Conservation (phyloP, 2,113 vertebrate genomes). For the Rhinolophus sinicus region DNA sequence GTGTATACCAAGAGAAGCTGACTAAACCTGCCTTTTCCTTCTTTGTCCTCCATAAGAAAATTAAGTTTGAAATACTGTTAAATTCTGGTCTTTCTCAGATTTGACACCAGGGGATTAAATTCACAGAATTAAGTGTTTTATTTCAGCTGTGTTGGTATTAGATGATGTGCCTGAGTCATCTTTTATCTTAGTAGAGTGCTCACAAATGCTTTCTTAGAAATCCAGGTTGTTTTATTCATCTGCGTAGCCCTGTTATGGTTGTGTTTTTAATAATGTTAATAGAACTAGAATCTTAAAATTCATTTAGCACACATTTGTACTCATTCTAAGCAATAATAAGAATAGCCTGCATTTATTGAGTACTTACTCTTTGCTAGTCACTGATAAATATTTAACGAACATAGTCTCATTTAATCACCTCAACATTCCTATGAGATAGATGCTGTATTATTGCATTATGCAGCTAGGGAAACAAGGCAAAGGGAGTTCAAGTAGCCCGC, state of each 20-base stretch:
- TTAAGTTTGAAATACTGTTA: conserved; percentile 8
- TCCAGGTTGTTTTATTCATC: neutral
- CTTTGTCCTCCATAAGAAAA: neutral
- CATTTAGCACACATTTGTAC: neutral
- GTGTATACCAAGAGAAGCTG: neutral
- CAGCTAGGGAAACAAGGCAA: neutral
- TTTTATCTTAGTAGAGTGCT: neutral
- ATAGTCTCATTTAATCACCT: neutral
- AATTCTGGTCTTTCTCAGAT: neutral
- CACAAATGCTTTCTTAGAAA: neutral
- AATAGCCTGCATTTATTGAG: neutral
- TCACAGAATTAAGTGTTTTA: conserved; percentile 9
- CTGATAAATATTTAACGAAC: neutral
- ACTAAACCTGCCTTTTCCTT: neutral
- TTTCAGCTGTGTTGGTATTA: neutral
- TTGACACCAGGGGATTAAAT: neutral
- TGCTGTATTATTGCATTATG: neutral
- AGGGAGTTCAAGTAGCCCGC: neutral
- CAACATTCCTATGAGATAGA: neutral
- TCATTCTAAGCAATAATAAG: neutral
- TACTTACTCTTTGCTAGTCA: neutral
- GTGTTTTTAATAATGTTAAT: conserved; percentile 33
- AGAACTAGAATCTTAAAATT: conserved; percentile 36
- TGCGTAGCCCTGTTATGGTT: neutral
- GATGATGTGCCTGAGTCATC: neutral